phyloP scores from a whole-genome alignment of 2,888 invertebrate genomes.

The Tetheella fluctuosa region DNA sequence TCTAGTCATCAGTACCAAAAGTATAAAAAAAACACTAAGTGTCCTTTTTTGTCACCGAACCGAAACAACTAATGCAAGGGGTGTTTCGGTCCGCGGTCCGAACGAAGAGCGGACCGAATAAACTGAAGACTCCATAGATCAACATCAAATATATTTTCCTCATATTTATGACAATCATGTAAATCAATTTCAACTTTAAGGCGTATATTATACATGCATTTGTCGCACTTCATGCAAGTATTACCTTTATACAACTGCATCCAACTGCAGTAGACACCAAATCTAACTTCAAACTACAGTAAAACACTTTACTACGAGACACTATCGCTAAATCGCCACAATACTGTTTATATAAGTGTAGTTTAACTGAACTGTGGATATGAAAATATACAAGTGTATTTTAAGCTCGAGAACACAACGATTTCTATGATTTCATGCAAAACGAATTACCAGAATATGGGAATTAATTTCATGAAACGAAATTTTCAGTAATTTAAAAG shows the following conservation, averaged over 20 bases:
- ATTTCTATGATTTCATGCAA: neutral
- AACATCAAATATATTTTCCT: too few species aligned
- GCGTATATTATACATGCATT: neutral
- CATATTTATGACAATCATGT: neutral
- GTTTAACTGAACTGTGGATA: slow-evolving; percentile 22
- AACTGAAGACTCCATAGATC: too few species aligned
- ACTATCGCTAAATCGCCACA: slow-evolving; percentile 47
- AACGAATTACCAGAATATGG: too few species aligned
- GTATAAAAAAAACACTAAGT: too few species aligned
- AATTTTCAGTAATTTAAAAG: too few species aligned
- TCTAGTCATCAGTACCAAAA: too few species aligned
- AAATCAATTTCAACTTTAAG: neutral
- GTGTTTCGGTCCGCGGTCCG: too few species aligned
- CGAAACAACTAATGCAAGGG: too few species aligned
- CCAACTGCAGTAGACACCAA: slow-evolving; percentile 29
- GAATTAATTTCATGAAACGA: too few species aligned
- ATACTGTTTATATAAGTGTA: slow-evolving; percentile 29
- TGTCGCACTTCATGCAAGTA: neutral
- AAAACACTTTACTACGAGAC: slow-evolving; percentile 41
- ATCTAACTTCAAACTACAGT: slow-evolving; percentile 41
- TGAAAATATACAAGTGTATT: slow-evolving; percentile 32
- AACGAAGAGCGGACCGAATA: too few species aligned
- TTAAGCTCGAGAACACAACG: slow-evolving; percentile 19
- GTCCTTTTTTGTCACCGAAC: too few species aligned
- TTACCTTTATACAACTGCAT: slow-evolving; percentile 24